Evolutionary conservation across 2,888 invertebrate genomes (phyloP), one percentile per base, ranked within the genome.

Genomic region (Cloeon dipterum): DNA sequence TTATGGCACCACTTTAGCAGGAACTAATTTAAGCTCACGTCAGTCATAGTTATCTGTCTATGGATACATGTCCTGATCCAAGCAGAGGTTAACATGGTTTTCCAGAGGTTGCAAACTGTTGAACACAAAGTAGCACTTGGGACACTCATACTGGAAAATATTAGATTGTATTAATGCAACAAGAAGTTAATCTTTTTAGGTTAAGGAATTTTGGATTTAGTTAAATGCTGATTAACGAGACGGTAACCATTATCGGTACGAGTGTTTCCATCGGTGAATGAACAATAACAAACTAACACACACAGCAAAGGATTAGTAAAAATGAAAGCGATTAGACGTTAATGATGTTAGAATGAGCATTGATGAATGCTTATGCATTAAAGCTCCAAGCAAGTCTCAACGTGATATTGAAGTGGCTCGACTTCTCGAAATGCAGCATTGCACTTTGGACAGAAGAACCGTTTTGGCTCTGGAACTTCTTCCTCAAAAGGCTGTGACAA

Each of bases 381-480:
- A 11, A 37, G 33, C 10, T 45, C 43, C 29, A 47, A 42, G 36
- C 67, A 67, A 13, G 55, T 50, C 17, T 68, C 66, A 13, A 68
- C 58, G 42, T 70, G 70, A 45, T 67, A 65, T 46, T 69, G 62
- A 18, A 70, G 49, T 29, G 63, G 46, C 43, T 59, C 52, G 16
- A 66, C 45, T 1, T 66, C 57, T 44, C 61, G 60, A 49, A 62
- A 67, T 14, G 57, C 52, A 44, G 54, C 47, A 49, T 62, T 62
- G 51, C 70, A 70, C 41, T 69, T 59, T 1, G 69, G 70, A 44
- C 70, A 70, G 51, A 56, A 55, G 32, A 51, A 66, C 2, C 57
- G 55, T 32, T 51, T 49, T 41, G 59, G 60, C 39, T 62, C 63
- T 32, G 64, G 63, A 19, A 40, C 21, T 11, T 43, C 41, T 34